Evolutionary conservation across 2,797 vertebrate species (phyloP), one percentile per base, ranked within the genome.

Genomic region (Lophius americanus): DNA sequence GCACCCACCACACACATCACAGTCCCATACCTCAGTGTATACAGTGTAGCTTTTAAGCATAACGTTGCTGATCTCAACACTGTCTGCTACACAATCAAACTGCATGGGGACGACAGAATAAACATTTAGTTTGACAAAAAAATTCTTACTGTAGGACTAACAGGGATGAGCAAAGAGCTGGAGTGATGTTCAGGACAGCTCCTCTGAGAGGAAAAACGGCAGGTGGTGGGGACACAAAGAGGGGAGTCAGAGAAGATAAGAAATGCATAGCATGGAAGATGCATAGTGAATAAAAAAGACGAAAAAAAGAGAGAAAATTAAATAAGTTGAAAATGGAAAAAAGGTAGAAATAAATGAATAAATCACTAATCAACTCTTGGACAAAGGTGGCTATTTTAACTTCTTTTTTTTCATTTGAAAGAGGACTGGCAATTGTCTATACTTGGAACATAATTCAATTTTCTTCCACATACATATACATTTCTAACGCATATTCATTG

Each of bases 11-110:
- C 37, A 75, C 62, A 73, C 35, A 60, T 23, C 38, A 79, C 75
- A 65, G 70, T 65, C 84, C 73, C 91, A 37, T 98, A 99, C 98
- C 97, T 99, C 97, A 32, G 92, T 89, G 91, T 92, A 94, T 88
- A 92, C 91, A 64, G 94, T 97, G 93, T 95, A 99, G 88, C 95
- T 96, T 93, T 98, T 98, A 86, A 99, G 95, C 46, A 95, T 97
- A 87, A 99, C 94, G 4, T 85, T 96, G 94, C 93, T 95, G 80
- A 95, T 92, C 78, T 96, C 96, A 32, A 95, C 94, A 6, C 93
- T 85, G 82, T 94, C 95, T 60, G 96, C 94, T 88, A 97, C 94
- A 79, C 95, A 94, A 87, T 98, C 96, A 94, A 96, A 97, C 97
- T 99, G 93, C 88, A 84, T 73, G 88, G 91, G 75, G 79, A 93